Evolutionary conservation across 2,797 vertebrate species (phyloP), one percentile per base, ranked within the genome.

Genomic region (Sebastes taczanowskii): DNA sequence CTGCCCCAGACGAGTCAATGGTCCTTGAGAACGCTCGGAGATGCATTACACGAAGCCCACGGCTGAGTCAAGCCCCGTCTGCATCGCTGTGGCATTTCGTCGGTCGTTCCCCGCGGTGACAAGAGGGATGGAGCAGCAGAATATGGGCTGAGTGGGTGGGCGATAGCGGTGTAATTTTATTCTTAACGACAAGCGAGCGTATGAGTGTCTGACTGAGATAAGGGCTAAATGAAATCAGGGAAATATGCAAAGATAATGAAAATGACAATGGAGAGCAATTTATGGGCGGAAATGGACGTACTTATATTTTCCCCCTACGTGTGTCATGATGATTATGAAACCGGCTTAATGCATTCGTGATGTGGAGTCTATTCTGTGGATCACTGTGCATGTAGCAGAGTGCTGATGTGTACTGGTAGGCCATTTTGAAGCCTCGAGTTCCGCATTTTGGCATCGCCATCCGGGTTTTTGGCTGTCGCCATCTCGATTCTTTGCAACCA

Each of bases 1-100:
- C 74, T 60, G 61, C 32, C 77, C 56, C 76, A 81, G 85, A 86
- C 60, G 8, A 81, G 86, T 89, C 81, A 79, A 83, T 84, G 85
- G 78, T 71, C 35, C 86, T 86, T 84, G 70, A 90, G 64, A 65
- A 20, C 0, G 3, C 73, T 82, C 22, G 0, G 30, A 78, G 71
- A 85, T 79, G 23, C 60, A 81, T 80, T 77, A 77, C 63, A 79
- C 11, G 1, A 30, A 75, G 68, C 79, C 83, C 71, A 23, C 69
- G 14, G 75, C 82, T 56, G 77, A 86, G 74, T 60, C 58, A 16
- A 77, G 61, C 61, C 79, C 71, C 34, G 13, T 69, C 63, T 81
- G 80, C 82, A 67, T 70, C 64, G 4, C 62, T 6, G 67, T 80
- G 46, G 34, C 71, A 53, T 81, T 82, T 74, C 2, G 11, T 68